phyloP scores from a whole-genome alignment of 2,113 vertebrate species.

The Glaucomys volans region DNA sequence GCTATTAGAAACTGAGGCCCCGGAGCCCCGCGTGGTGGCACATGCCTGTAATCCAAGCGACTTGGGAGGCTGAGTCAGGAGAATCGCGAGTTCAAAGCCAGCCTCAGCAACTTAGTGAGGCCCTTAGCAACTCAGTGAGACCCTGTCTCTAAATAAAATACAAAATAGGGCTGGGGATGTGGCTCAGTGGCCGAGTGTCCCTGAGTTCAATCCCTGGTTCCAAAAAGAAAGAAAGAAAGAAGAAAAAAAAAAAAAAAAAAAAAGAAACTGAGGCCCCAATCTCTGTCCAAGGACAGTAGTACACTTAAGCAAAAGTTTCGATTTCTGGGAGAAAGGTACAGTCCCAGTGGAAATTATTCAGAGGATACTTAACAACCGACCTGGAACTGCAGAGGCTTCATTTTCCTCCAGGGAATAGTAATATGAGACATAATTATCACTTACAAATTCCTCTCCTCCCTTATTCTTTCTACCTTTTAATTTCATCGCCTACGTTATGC shows the following conservation, averaged over 20 bases:
- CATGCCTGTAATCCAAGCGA: no score
- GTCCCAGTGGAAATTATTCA: background rate
- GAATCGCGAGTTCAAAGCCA: no score
- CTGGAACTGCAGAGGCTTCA: constrained; percentile 34
- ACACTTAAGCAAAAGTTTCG: background rate
- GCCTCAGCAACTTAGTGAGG: no score
- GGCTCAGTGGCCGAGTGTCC: no score
- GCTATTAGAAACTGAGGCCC: background rate
- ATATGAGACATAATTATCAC: constrained; percentile 62
- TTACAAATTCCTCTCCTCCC: constrained; percentile 59
- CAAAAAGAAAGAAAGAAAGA: no score
- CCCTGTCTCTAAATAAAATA: no score
- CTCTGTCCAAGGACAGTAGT: background rate
- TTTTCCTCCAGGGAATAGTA: constrained; percentile 60
- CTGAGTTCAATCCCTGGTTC: no score
- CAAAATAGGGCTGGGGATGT: no score
- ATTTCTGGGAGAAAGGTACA: background rate
- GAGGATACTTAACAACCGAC: background rate
- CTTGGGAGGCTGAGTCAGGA: no score
- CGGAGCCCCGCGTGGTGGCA: no score
- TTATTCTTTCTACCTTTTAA: constrained; percentile 66
- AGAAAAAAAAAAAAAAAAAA: no score
- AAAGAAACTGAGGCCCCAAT: background rate
- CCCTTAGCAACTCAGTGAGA: no score
- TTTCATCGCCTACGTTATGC: constrained; percentile 68